Percentiles rank a stretch among this genome's conserved stretches.
Conservation (phyloP, 2,113 vertebrate genomes). For the Notarius lentiginosus region DNA sequence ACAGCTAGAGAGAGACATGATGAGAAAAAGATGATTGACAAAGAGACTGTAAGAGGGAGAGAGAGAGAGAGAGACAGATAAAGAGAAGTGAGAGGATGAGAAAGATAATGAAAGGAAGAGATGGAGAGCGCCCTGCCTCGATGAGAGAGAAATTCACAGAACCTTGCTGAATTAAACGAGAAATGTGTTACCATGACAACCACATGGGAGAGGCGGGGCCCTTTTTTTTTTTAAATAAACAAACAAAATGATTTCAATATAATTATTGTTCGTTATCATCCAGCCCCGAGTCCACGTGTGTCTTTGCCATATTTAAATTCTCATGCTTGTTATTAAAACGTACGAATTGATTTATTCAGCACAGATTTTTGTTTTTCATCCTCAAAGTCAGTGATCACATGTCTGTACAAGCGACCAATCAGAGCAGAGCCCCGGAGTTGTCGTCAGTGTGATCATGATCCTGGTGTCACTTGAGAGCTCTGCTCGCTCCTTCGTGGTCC, state of each 20-base stretch:
- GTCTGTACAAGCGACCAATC: too few relatives aligned
- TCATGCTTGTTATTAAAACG: too few relatives aligned
- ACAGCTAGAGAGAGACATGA: not conserved
- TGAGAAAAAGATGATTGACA: not conserved
- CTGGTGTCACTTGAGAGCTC: not conserved
- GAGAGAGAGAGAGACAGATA: not conserved
- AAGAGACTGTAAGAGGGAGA: not conserved
- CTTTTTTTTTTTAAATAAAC: too few relatives aligned
- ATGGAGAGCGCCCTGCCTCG: not conserved
- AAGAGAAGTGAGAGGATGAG: not conserved
- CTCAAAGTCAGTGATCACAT: too few relatives aligned
- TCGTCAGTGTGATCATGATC: not conserved
- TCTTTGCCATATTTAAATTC: too few relatives aligned
- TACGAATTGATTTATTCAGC: too few relatives aligned
- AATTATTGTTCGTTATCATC: too few relatives aligned
- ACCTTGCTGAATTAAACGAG: not conserved
- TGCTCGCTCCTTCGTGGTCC: not conserved
- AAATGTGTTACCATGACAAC: not conserved
- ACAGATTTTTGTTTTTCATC: too few relatives aligned
- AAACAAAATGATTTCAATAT: too few relatives aligned
- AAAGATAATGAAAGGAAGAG: not conserved
- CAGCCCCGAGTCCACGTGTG: too few relatives aligned
- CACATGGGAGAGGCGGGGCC: not conserved
- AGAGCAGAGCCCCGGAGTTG: too few relatives aligned
- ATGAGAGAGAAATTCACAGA: not conserved